phyloP scores from a whole-genome alignment of 2,797 vertebrate genomes.

The Taenioides sp. region DNA sequence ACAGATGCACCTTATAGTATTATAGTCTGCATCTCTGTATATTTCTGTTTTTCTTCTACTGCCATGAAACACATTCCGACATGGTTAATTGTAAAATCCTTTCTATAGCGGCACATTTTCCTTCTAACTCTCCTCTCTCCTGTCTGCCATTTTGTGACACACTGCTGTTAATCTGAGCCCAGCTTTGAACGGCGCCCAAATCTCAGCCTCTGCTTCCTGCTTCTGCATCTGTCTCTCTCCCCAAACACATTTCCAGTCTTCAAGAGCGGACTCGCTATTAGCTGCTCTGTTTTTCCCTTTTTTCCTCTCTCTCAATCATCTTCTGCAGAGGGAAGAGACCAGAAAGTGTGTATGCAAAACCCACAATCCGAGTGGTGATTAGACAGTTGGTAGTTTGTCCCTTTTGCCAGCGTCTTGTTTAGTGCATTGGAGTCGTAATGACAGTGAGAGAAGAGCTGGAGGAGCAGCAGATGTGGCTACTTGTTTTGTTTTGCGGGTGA shows the following conservation, averaged over 20 bases:
- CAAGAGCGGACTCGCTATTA: constrained; percentile 36
- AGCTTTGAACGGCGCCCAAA: constrained; percentile 41
- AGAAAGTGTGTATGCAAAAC: constrained; percentile 50
- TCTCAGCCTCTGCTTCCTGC: constrained; percentile 28
- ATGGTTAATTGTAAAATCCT: not conserved
- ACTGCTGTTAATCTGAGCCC: constrained; percentile 38
- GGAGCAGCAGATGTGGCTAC: constrained; percentile 53
- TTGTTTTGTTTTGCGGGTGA: constrained; percentile 24
- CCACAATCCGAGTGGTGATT: constrained; percentile 59
- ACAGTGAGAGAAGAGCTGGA: constrained; percentile 35
- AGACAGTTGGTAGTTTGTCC: constrained; percentile 62
- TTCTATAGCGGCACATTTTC: constrained; percentile 22
- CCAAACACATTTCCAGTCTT: constrained; percentile 29
- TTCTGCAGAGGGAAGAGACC: constrained; percentile 25
- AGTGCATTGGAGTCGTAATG: constrained; percentile 46
- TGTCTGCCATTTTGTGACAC: constrained; percentile 33
- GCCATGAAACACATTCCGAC: not conserved
- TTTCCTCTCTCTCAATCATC: constrained; percentile 23
- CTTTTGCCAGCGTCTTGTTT: constrained; percentile 59
- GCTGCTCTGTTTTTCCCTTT: constrained; percentile 13
- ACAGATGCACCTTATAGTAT: not conserved
- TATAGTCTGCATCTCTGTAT: not conserved
- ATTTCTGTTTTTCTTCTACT: too few species aligned
- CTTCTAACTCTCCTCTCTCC: constrained; percentile 30
- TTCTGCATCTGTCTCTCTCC: constrained; percentile 49